Evolutionary conservation across 1,140 invertebrate genomes (phyloP).

Genomic region (Diorhabda carinulata): DNA sequence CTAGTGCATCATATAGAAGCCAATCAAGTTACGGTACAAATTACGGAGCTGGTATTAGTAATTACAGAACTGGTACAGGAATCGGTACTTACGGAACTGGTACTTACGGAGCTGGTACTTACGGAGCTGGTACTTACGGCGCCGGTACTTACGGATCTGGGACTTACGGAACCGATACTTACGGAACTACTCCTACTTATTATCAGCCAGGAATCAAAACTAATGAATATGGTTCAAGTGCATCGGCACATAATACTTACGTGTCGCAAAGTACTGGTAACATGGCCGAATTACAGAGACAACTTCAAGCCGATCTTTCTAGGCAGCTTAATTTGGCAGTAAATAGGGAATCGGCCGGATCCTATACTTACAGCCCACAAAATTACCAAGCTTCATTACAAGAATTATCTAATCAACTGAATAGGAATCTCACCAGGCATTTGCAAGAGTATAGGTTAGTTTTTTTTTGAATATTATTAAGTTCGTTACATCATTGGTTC

Average conservation of each 20-base stretch:
- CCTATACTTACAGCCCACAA: slow-evolving; percentile 18
- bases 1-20: neutral
- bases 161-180: no score
- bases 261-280: slow-evolving; percentile 18
- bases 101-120: no score
- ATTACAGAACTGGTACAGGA: no score
- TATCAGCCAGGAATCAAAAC: neutral
- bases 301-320: slow-evolving; percentile 35
- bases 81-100: no score
- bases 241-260: neutral
- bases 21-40: slow-evolving; percentile 12
- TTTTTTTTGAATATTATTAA: neutral
- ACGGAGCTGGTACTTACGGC: no score
- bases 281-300: slow-evolving; percentile 26
- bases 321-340: slow-evolving; percentile 35
- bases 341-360: slow-evolving; percentile 24
- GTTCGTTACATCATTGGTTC: no score
- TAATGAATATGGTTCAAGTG: slow-evolving; percentile 7
- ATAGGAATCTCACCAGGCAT: slow-evolving; percentile 38
- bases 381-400: slow-evolving; percentile 29
- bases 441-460: slow-evolving; percentile 25
- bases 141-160: no score
- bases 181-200: neutral
- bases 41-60: neutral
- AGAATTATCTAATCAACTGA: slow-evolving; percentile 35